phyloP scores from a whole-genome alignment of 2,888 invertebrate species.

The Drosophila pseudotalamancana region DNA sequence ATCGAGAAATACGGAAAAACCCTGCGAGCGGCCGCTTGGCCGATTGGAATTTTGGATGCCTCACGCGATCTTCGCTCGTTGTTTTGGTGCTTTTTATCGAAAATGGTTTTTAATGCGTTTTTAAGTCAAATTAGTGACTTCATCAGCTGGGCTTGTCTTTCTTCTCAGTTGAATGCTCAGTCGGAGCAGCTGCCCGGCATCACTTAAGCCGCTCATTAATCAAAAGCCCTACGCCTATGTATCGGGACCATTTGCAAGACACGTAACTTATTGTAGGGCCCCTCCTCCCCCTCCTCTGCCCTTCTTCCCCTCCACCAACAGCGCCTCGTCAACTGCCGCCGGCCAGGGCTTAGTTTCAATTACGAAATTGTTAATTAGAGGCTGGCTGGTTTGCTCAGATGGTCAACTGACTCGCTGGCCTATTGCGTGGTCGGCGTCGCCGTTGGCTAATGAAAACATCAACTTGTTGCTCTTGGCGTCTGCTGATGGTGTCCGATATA shows the following conservation, averaged over 20 bases:
- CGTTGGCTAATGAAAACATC: slow-evolving; percentile 61
- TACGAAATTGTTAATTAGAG: slow-evolving; percentile 70
- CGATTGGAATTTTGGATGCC: slow-evolving; percentile 33
- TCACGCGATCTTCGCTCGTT: slow-evolving; percentile 23
- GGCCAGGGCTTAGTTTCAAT: slow-evolving; percentile 59
- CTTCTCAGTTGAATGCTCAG: slow-evolving; percentile 47
- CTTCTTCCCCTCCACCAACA: neutral
- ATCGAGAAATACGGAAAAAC: slow-evolving; percentile 68
- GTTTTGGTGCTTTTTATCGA: slow-evolving; percentile 61
- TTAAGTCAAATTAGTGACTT: slow-evolving; percentile 79
- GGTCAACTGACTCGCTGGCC: slow-evolving; percentile 18
- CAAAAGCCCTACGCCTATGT: slow-evolving; percentile 55
- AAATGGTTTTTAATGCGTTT: slow-evolving; percentile 78
- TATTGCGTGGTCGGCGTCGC: slow-evolving; percentile 43
- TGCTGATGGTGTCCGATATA: slow-evolving; percentile 25
- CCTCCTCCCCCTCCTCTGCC: neutral
- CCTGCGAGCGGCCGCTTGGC: slow-evolving; percentile 44
- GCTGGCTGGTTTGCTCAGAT: slow-evolving; percentile 30
- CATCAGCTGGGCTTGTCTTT: slow-evolving; percentile 64
- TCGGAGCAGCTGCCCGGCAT: slow-evolving; percentile 48
- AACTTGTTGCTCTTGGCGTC: slow-evolving; percentile 39
- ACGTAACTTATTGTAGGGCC: slow-evolving; percentile 47
- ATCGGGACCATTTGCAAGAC: slow-evolving; percentile 54
- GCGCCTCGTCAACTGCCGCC: neutral
- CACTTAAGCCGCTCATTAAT: slow-evolving; percentile 77